Evolutionary conservation across 2,113 vertebrate species (phyloP), one percentile per base, ranked within the genome.

Genomic region (Tychaedon coryphoeus): DNA sequence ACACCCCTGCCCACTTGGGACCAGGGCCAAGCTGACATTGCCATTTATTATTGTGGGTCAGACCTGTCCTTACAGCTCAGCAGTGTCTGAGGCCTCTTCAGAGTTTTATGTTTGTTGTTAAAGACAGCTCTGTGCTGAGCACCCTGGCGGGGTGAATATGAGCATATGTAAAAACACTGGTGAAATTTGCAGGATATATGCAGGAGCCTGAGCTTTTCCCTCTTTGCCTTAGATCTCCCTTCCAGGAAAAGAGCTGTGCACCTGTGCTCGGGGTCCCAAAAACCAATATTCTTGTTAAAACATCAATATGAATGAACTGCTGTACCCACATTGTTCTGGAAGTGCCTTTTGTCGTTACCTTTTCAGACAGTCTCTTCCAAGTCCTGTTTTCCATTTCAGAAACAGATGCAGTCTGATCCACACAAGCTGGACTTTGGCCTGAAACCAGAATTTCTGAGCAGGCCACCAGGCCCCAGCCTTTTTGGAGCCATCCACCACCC

Each of bases 361-460:
- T 66, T 48, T 40, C 45, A 54, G 36, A 53, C 56, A 58, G 31
- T 72, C 48, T 90, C 42, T 58, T 90, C 42, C 50, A 90, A 91
- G 38, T 65, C 23, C 61, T 89, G 23, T 80, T 75, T 86, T 84
- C 29, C 29, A 3, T 98, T 98, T 91, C 96, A 99, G 99, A 99
- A 99, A 98, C 99, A 99, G 98, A 99, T 99, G 99, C 99, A 99
- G 97, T 99, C 99, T 60, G 99, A 99, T 96, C 99, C 99, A 20
- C 99, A 99, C 97, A 99, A 99, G 96, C 98, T 99, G 96, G 99
- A 99, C 98, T 99, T 99, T 2, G 99, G 99, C 82, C 97, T 99
- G 97, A 99, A 99, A 96, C 99, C 99, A 0, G 99, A 99, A 97
- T 99, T 99, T 96, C 97, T 99, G 95, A 99, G 99, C 98, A 98